These are phyloP conservation scores for Actenoides lindsayi DNA, from an alignment of 2,113 vertebrate genomes.

Conservation along the genomic window DNA sequence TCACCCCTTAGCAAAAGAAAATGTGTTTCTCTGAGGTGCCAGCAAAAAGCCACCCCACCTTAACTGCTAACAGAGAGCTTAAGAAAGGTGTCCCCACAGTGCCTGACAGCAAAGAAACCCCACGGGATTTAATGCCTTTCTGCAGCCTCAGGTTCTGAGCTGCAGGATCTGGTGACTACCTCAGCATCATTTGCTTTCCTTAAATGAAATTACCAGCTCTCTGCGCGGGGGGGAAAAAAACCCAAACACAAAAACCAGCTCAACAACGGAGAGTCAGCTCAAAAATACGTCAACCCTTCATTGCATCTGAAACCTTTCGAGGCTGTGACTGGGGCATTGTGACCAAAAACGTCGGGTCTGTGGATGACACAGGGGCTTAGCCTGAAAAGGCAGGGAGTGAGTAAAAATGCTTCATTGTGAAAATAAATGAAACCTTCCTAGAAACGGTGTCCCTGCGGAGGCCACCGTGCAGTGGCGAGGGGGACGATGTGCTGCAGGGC, in stretches of 20 bases:
- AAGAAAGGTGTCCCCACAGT: rapidly evolving
- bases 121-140: not conserved
- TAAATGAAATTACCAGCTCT: not conserved
- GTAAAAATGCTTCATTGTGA: not conserved
- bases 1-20: not conserved
- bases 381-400: not conserved
- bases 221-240: not conserved
- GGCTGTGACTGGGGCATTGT: not conserved
- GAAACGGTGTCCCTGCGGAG: not conserved
- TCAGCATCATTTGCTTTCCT: not conserved
- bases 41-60: not conserved
- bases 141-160: not conserved
- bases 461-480: not conserved
- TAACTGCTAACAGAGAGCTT: not conserved
- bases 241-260: not conserved
- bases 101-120: not conserved
- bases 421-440: not conserved
- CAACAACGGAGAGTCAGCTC: not conserved
- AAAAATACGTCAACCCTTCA: not conserved
- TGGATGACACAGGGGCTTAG: not conserved
- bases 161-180: not conserved
- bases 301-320: not conserved
- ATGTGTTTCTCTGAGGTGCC: not conserved
- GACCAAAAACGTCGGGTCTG: not conserved
- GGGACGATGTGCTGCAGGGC: not conserved